Evolutionary conservation across 1,140 invertebrate genomes (phyloP), one percentile per base, ranked within the genome.

Genomic region (Charaxes varanes): DNA sequence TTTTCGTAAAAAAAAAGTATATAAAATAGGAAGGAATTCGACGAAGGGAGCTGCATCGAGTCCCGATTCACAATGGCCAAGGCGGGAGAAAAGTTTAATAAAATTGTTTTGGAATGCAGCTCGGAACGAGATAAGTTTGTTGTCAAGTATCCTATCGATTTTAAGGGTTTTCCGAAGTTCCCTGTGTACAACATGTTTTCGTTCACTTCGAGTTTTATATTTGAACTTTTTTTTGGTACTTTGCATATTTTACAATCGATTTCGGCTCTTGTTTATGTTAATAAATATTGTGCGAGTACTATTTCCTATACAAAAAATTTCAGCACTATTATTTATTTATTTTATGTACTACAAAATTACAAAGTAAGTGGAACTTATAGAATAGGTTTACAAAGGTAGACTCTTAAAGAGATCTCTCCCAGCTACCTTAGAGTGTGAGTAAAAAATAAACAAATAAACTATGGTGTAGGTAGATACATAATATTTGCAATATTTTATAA

Each of bases 21-120:
- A 61, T 54, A 48, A 51, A n/a, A n/a, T n/a, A 54, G 40, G 49
- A 73, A 70, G 62, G 69, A 74, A 74, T 79, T 77, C 61, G 57
- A 60, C 61, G 54, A 61, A 64, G 72, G 71, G 70, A 58, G 62
- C 59, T 74, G 66, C 68, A 72, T 31, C 46, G 53, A 61, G 40
- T 60, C 53, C 27, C 24, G 47, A 46, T 45, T 35, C 47, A 59
- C 58, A 66, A 62, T 55, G 40, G 52, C 41, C 38, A 43, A 49
- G 53, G 55, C 52, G 58, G 58, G 54, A 47, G 55, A 54, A 64
- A 73, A 70, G 68, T 71, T 71, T 76, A 73, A 77, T 77, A 76
- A 72, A 69, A 71, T 67, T 76, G 62, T 77, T 71, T 66, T 52
- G 65, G 70, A 74, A 77, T 77, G 66, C 60, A 64, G 54, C 61